Base-by-base conservation (phyloP, 1,140 invertebrate species). In the Kradibia gibbosae region DNA sequence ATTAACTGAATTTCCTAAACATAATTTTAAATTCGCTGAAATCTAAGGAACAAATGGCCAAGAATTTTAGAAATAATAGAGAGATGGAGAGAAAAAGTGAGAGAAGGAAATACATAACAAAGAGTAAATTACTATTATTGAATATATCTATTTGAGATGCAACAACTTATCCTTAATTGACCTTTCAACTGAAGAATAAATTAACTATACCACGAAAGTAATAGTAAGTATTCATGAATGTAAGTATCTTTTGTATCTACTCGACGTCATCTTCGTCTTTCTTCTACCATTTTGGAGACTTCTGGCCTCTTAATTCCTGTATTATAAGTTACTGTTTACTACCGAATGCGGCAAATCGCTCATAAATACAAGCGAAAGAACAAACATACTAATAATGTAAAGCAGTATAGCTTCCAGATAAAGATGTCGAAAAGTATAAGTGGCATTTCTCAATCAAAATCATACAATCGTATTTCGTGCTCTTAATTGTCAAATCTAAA, bases 171-270 rank as follows among this genome's bases (percentile, higher is more conserved):
- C 31, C 45, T 75, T 75, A 81, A 81, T 81, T 75, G 79, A 81
- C 60, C 79, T 81, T 67, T 60, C 57, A 67, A 71, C 72, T 34
- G 8, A 67, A 42, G 71, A 65, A 80, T 80, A 80, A 80, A 80
- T 80, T 55, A 74, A 11, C 60, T 39, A 36, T 28, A 11, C 42
- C 77, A 25, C 45, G 34, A 53, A 20, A 10, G 50, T 45, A 31
- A 71, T 25, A 50, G 42, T 80, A 74, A 80, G 74, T 80, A 80
- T 80, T 80, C 78, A 80, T 80, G 57, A 22, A 13, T 31, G 36
- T 13, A 15, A 11, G 65, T 42, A 71, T 31, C 57, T 28, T 67
- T 62, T 11, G 1, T 25, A 1, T n/a, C 22, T 13, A 20, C 31
- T 67, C 13, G 34, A 3, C 34, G 34, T 17, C 1, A 36, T 34